Conservation (phyloP, 2,797 vertebrate species). For the Aulostomus chinensis region DNA sequence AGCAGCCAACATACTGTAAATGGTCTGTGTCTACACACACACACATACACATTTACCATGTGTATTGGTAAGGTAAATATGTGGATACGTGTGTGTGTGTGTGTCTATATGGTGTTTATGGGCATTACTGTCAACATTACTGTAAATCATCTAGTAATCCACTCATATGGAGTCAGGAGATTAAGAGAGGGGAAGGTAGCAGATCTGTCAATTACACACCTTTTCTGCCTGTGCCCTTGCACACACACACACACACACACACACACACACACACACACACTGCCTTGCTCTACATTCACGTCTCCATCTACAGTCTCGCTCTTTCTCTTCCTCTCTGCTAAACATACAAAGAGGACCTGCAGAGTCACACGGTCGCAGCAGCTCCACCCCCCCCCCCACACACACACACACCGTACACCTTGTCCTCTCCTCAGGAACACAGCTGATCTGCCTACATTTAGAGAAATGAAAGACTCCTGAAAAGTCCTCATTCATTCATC, state of each 20-base stretch:
- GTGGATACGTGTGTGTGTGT: too few relatives aligned
- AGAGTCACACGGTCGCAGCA: slow-evolving; percentile 50
- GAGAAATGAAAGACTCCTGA: slow-evolving; percentile 21
- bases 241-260: slow-evolving; percentile 1
- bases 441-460: slow-evolving; percentile 12
- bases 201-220: slow-evolving; percentile 39
- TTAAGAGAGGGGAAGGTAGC: slow-evolving; percentile 27
- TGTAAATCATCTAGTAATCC: slow-evolving; percentile 49
- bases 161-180: slow-evolving; percentile 38
- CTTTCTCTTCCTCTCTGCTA: background rate
- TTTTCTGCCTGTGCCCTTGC: background rate
- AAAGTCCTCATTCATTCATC: slow-evolving; percentile 69
- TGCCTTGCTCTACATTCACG: slow-evolving; percentile 23
- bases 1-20: too few relatives aligned
- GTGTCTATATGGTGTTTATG: too few relatives aligned
- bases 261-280: slow-evolving; percentile 13
- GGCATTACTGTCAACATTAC: slow-evolving; percentile 39
- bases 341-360: slow-evolving; percentile 64
- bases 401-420: slow-evolving; percentile 1
- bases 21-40: too few relatives aligned
- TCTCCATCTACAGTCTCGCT: slow-evolving; percentile 20
- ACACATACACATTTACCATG: too few relatives aligned
- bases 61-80: too few relatives aligned
- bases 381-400: slow-evolving; percentile 14
- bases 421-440: background rate